Percentiles rank a stretch among this genome's conserved stretches.
Evolutionary conservation across 2,113 vertebrate species (phyloP).

Genomic region (Tenebrosternarchus preto): DNA sequence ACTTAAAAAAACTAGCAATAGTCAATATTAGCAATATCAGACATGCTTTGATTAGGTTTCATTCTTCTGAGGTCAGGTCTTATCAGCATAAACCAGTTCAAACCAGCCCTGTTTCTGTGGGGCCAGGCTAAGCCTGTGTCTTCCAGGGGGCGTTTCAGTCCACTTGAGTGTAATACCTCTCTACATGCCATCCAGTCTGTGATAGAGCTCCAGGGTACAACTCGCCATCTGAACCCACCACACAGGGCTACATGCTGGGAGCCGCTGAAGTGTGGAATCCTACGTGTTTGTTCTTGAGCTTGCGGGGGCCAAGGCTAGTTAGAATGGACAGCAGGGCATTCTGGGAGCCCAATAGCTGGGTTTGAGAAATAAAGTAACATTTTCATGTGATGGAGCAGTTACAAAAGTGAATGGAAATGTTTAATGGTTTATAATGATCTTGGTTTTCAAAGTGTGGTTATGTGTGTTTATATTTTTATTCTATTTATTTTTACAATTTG

Average conservation of each 20-base stretch:
- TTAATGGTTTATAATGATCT: no score
- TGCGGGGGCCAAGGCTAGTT: not conserved
- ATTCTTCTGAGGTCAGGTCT: conserved; percentile 11
- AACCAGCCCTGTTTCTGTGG: conserved; percentile 49
- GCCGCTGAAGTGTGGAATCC: conserved; percentile 33
- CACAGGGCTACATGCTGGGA: conserved; percentile 44
- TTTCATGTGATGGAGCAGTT: no score
- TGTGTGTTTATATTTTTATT: not conserved
- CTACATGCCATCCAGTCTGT: conserved; percentile 5
- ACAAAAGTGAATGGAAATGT: no score
- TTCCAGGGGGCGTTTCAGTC: conserved; percentile 52
- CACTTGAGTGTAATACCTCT: conserved; percentile 62
- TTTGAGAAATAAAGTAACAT: not conserved
- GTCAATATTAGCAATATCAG: not conserved
- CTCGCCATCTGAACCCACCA: conserved; percentile 71
- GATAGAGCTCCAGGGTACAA: conserved; percentile 12
- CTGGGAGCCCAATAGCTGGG: conserved; percentile 23
- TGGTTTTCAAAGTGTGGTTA: not conserved
- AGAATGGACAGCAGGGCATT: conserved; percentile 33
- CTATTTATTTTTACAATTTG: not conserved
- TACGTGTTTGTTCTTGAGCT: not conserved
- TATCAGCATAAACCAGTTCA: not conserved
- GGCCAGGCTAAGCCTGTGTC: conserved; percentile 28
- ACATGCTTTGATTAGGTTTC: not conserved
- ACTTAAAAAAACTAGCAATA: no score